Base-by-base conservation (phyloP, 2,113 vertebrate genomes). In the Salvelinus namaycush region DNA sequence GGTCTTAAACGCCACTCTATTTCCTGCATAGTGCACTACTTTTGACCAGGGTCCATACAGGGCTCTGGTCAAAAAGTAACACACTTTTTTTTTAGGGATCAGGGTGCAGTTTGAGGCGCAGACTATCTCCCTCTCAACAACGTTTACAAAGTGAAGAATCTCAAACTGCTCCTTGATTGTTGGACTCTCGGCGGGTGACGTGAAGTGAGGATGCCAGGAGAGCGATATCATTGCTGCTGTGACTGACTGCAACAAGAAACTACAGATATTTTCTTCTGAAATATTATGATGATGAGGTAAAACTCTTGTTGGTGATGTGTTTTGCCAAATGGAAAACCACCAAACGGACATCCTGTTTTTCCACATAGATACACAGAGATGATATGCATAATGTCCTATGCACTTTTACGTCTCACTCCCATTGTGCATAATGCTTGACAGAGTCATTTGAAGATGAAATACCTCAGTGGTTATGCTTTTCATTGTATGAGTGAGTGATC, bases 141-240 rank as follows among this genome's bases (percentile, higher is more conserved):
- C 39, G 93, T 94, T 94, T 94, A 94, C 93, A 94, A 89, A 89
- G 92, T 87, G 90, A 90, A 90, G 89, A 87, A 84, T 93, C 91
- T 93, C 88, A 89, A 91, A 93, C 90, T 92, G 88, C 85, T 88
- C 88, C 77, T 82, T 77, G 80, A 79, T 82, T 77, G 80, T 83
- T 79, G 79, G 82, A 88, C 89, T 89, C 85, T 90, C 79, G 83
- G 87, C 72, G 80, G 83, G 83, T 85, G 84, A 90, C 79, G 82
- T 91, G 91, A 94, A 90, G 87, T 86, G 93, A 92, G 91, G 92
- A 94, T 92, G 92, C 94, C 88, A 91, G 84, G 86, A 93, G 91
- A 95, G 94, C 95, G 91, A 91, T 92, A 94, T 94, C 93, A 92
- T 88, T 98, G 98, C 96, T 99, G 96, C 96, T 99, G 95, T 94